phyloP scores from a whole-genome alignment of 2,888 invertebrate genomes.

The Hyposoter dolosus region DNA sequence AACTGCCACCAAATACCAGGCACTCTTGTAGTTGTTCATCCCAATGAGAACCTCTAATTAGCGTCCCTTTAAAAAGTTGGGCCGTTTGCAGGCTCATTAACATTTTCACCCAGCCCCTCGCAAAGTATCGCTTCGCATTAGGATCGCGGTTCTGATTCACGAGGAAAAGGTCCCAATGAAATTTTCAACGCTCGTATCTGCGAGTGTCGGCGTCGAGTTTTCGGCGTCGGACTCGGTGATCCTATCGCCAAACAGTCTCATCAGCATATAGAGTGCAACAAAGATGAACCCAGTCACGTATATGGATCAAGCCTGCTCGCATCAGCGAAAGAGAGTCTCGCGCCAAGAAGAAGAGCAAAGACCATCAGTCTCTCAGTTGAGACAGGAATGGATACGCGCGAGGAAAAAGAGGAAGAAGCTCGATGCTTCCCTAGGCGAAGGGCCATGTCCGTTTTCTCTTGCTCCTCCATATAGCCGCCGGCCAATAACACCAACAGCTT shows the following conservation, averaged over 20 bases:
- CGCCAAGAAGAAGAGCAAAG: slow-evolving; percentile 69
- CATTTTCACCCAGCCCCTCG: slow-evolving; percentile 34
- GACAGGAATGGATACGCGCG: no score
- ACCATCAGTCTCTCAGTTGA: no score
- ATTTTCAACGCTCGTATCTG: slow-evolving; percentile 21
- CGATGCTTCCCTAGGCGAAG: slow-evolving; percentile 68
- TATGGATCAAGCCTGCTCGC: slow-evolving; percentile 69
- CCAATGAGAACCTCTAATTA: slow-evolving; percentile 60
- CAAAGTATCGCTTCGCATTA: slow-evolving; percentile 6
- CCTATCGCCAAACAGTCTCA: slow-evolving; percentile 73
- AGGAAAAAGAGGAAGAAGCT: slow-evolving; percentile 57
- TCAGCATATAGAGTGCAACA: slow-evolving; percentile 82
- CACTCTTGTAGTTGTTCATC: no score
- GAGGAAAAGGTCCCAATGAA: slow-evolving; percentile 53
- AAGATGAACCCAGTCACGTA: slow-evolving; percentile 70
- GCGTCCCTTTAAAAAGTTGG: slow-evolving; percentile 46
- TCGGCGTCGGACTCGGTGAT: slow-evolving; percentile 50
- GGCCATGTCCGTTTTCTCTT: slow-evolving; percentile 83
- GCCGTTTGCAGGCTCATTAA: slow-evolving; percentile 54
- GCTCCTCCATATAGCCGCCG: slow-evolving; percentile 76
- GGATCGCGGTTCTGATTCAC: neutral
- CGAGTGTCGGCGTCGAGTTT: no score
- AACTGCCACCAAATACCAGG: no score
- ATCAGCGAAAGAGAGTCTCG: slow-evolving; percentile 43
- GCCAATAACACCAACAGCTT: slow-evolving; percentile 81